phyloP scores from a whole-genome alignment of 1,140 invertebrate species.

The Diorhabda sublineata region DNA sequence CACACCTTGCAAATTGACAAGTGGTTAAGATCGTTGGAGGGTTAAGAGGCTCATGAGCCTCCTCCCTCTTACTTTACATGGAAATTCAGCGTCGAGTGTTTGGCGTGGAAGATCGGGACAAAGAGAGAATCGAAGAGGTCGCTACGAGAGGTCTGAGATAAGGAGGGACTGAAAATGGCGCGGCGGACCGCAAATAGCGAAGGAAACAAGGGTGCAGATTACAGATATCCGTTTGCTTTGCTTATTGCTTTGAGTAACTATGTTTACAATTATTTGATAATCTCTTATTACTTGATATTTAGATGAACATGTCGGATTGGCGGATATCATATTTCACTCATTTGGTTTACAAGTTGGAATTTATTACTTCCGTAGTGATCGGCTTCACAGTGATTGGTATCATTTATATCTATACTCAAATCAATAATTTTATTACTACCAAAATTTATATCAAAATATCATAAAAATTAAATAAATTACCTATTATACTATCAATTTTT shows the following conservation, averaged over 20 bases:
- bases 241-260: constrained; percentile 25
- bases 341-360: neutral
- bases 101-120: constrained; percentile 9
- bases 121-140: constrained; percentile 16
- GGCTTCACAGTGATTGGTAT: too few species aligned
- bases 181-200: constrained; percentile 37
- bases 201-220: constrained; percentile 42
- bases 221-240: constrained; percentile 33
- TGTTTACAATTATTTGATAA: constrained; percentile 11
- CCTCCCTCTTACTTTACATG: constrained; percentile 23
- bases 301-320: constrained; percentile 6
- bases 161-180: constrained; percentile 34
- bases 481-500: too few species aligned
- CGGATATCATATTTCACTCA: neutral
- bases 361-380: neutral
- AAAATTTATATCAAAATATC: too few species aligned
- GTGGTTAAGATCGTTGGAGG: constrained; percentile 21
- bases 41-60: constrained; percentile 25
- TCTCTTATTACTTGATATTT: constrained; percentile 9
- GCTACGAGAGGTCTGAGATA: constrained; percentile 24
- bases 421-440: too few species aligned
- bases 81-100: constrained; percentile 29
- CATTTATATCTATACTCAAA: too few species aligned
- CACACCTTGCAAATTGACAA: constrained; percentile 34
- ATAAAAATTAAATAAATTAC: too few species aligned